Conservation (phyloP, 1,140 invertebrate genomes). For the Drosophila oshimai region DNA sequence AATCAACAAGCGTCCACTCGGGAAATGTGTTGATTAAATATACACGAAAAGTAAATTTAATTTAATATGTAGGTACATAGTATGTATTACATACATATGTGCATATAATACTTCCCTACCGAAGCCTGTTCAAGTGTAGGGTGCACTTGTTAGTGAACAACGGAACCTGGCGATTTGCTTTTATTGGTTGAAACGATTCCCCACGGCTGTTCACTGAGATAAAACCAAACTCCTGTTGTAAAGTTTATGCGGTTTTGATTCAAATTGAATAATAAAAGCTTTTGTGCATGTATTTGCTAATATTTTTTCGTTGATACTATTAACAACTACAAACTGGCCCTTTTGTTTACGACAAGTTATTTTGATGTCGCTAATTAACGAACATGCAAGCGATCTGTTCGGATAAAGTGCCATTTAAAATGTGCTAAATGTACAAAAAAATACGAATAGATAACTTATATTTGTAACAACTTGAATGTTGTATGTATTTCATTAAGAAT, state of each 20-base stretch:
- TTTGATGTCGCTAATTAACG: slow-evolving; percentile 1
- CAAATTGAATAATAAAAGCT: neutral
- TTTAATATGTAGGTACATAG: slow-evolving; percentile 40
- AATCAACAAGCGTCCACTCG: slow-evolving; percentile 15
- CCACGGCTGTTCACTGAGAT: no score
- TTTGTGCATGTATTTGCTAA: neutral
- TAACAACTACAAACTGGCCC: neutral
- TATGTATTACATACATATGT: no score
- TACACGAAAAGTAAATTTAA: slow-evolving; percentile 25
- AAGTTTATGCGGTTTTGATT: neutral
- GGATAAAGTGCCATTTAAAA: neutral
- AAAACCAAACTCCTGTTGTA: no score
- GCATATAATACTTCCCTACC: neutral
- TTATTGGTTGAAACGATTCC: neutral
- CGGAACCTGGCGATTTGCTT: slow-evolving; percentile 6
- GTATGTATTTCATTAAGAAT: neutral
- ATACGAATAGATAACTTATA: neutral
- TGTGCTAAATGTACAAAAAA: slow-evolving; percentile 1
- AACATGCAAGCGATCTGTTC: slow-evolving; percentile 21
- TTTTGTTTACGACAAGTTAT: neutral
- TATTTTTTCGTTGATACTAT: neutral
- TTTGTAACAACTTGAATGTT: neutral
- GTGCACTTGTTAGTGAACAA: neutral
- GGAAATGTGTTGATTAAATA: slow-evolving; percentile 24
- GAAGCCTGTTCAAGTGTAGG: neutral